Evolutionary conservation across 2,797 vertebrate genomes (phyloP), one percentile per base, ranked within the genome.

Genomic region (Phoxinus dragarum): DNA sequence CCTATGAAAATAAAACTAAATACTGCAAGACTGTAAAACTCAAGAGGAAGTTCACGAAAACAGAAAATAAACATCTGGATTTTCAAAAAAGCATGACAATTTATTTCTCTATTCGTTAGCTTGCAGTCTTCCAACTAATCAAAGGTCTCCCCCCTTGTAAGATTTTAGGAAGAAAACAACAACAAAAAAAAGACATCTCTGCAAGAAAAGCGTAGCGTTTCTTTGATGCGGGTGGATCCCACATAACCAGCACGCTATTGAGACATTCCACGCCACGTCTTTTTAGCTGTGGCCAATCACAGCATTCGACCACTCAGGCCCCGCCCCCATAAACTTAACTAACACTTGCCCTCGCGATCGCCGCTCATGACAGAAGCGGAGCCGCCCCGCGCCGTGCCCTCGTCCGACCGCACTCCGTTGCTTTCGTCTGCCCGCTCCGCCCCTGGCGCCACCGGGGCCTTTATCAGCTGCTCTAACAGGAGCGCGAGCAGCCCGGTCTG

Each of bases 381-480:
- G 67, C 92, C 89, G 89, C 95, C 94, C 90, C 93, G 91, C 80
- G 94, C 92, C 92, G 96, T 87, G 82, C 94, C 95, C 95, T 98
- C 96, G 93, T 98, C 95, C 94, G 94, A 92, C 52, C 93, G 95
- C 93, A 96, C 96, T 89, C 97, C 97, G 77, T 97, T 98, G 95
- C 96, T 98, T 93, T 99, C 97, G 85, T 98, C 97, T 80, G 93
- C 91, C 89, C 93, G 94, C 89, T 95, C 91, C 21, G 90, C 90
- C 59, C 87, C 92, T 90, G 98, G 96, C 4, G 88, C 87, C 27
- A 27, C 27, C 93, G 97, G 97, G 86, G 97, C 95, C 93, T 99
- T 99, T 88, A 99, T 96, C 86, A 99, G 96, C 92, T 99, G 98
- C 92, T 97, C 97, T 92, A 99, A 93, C 89, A 99, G 94, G 91